Conservation (phyloP, 2,113 vertebrate genomes). For the Dendrocopos noguchii region DNA sequence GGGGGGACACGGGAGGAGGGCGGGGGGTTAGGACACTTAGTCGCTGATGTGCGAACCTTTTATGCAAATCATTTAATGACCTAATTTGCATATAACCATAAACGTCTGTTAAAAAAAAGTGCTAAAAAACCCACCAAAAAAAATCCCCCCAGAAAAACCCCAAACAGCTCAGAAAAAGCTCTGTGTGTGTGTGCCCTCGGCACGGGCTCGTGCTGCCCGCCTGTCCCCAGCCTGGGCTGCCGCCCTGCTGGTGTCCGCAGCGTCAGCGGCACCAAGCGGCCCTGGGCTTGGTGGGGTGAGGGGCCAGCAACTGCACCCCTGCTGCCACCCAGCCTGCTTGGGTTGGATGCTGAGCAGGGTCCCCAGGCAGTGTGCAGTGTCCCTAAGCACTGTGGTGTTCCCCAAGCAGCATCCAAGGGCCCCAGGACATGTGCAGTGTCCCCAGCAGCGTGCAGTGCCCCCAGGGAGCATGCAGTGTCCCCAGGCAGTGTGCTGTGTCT, state of each 20-base stretch:
- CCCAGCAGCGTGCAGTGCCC: too few relatives aligned
- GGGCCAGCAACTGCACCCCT: too few relatives aligned
- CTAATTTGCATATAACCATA: constrained; percentile 66
- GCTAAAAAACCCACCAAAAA: background rate
- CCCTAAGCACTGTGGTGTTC: background rate
- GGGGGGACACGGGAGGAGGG: background rate
- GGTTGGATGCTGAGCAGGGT: background rate
- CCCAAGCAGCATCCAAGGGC: too few relatives aligned
- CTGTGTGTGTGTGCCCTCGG: background rate
- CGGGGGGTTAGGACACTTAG: constrained; percentile 47
- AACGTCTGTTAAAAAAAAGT: constrained; percentile 48
- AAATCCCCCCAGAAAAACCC: background rate
- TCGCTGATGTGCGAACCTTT: constrained; percentile 51
- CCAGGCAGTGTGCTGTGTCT: too few relatives aligned
- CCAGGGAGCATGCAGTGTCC: too few relatives aligned
- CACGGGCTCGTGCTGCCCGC: background rate
- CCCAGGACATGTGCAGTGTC: too few relatives aligned
- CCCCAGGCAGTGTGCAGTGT: background rate
- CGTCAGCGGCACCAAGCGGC: background rate
- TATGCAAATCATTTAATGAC: constrained; percentile 70
- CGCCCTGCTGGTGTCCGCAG: background rate
- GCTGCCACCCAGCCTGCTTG: too few relatives aligned
- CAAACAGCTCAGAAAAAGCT: background rate
- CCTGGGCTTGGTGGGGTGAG: background rate
- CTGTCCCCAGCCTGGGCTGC: too few relatives aligned